These are phyloP conservation scores for Harpegnathos saltator DNA, from an alignment of 1,140 invertebrate species.

Conservation along the genomic window DNA sequence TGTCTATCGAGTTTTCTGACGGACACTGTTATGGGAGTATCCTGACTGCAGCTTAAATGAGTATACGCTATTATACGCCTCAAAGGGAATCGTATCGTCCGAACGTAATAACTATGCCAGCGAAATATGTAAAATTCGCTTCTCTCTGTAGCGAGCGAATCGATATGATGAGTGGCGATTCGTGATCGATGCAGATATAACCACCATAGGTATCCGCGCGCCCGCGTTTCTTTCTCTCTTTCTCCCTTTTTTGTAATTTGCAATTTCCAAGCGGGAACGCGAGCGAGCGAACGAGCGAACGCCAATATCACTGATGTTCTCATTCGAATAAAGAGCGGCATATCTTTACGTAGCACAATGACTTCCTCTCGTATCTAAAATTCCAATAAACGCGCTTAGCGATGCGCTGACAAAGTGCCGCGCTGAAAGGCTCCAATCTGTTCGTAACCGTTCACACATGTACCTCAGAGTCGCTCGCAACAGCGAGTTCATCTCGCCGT, in stretches of 20 bases:
- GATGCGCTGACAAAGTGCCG: constrained; percentile 35
- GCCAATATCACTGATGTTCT: constrained; percentile 27
- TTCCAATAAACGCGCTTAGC: constrained; percentile 58
- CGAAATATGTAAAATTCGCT: constrained; percentile 31
- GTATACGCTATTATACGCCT: constrained; percentile 52
- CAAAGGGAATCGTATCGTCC: constrained; percentile 41
- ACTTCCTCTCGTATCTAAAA: constrained; percentile 54
- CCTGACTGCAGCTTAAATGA: constrained; percentile 45
- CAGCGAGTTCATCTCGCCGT: constrained; percentile 25
- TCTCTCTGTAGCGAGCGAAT: background rate
- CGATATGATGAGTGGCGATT: constrained; percentile 22
- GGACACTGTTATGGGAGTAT: constrained; percentile 43
- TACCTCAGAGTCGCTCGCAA: constrained; percentile 43
- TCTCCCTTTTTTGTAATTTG: constrained; percentile 19
- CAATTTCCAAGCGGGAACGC: constrained; percentile 34
- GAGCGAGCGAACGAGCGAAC: background rate
- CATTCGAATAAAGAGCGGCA: constrained; percentile 35
- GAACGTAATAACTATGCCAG: constrained; percentile 35
- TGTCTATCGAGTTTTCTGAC: constrained; percentile 56
- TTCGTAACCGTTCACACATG: constrained; percentile 39
- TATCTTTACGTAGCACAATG: constrained; percentile 23
- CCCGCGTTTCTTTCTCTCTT: background rate
- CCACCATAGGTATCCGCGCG: background rate
- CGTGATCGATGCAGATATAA: constrained; percentile 28
- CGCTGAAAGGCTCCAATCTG: constrained; percentile 58